Evolutionary conservation across 1,140 invertebrate genomes (phyloP).

Genomic region (Drosophila eugracilis): DNA sequence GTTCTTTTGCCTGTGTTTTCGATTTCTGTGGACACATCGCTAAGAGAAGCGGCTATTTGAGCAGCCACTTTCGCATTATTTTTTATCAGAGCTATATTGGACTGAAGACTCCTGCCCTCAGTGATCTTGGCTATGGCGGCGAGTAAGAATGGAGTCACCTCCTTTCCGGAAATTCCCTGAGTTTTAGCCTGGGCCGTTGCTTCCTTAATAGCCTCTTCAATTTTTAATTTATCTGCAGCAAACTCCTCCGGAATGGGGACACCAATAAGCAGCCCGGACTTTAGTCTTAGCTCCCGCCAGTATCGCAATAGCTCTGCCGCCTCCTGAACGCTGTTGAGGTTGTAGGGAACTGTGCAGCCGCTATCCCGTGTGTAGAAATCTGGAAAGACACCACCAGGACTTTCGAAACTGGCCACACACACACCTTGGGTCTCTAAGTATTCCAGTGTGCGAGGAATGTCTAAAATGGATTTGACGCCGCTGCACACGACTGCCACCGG

Average conservation of each 20-base stretch:
- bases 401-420: conserved; percentile 90
- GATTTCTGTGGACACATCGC: conserved; percentile 82
- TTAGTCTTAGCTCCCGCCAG: conserved; percentile 87
- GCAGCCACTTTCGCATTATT: conserved; percentile 96
- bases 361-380: conserved; percentile 94
- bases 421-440: conserved; percentile 98
- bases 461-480: conserved; percentile 98
- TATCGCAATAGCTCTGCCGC: conserved; percentile 90
- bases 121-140: conserved; percentile 91
- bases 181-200: conserved; percentile 89
- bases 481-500: conserved; percentile 96
- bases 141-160: conserved; percentile 96
- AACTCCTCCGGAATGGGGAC: conserved; percentile 94
- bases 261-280: conserved; percentile 94
- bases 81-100: conserved; percentile 96
- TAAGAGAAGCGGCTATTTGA: conserved; percentile 88
- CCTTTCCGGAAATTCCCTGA: conserved; percentile 91
- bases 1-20: neutral
- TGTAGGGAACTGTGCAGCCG: conserved; percentile 89
- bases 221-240: conserved; percentile 85
- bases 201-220: conserved; percentile 89
- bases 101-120: conserved; percentile 90
- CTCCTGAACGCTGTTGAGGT: conserved; percentile 87
- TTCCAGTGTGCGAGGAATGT: conserved; percentile 97
- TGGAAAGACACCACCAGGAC: conserved; percentile 88